phyloP scores from a whole-genome alignment of 2,797 vertebrate species.

The Acanthurus lineatus region DNA sequence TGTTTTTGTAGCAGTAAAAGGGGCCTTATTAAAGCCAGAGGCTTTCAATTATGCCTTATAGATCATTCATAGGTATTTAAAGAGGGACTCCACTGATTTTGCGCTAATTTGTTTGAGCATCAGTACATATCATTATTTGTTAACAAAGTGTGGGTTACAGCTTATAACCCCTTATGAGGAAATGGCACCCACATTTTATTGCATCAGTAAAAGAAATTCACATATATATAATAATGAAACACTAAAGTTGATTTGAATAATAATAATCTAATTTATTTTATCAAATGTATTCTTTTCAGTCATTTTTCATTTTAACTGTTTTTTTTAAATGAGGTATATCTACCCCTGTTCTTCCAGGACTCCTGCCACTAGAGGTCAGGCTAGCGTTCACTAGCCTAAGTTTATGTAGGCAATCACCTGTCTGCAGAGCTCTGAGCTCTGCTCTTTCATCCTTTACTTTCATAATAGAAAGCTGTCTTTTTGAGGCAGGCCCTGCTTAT shows the following conservation, averaged over 20 bases:
- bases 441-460: constrained; percentile 5
- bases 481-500: neutral
- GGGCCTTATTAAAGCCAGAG: neutral
- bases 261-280: neutral
- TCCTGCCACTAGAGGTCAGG: constrained; percentile 75
- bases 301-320: neutral
- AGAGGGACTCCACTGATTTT: neutral
- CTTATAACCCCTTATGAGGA: neutral
- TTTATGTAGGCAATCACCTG: neutral
- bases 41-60: neutral
- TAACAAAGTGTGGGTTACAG: neutral
- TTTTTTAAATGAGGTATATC: neutral
- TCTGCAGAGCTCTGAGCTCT: neutral
- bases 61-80: neutral
- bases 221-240: neutral
- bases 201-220: neutral
- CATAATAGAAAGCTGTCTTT: neutral
- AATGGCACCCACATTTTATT: neutral
- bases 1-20: too few species aligned
- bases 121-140: neutral
- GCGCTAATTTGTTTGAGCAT: neutral
- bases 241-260: neutral
- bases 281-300: neutral
- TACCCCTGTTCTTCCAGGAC: neutral
- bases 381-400: constrained; percentile 5